phyloP scores from a whole-genome alignment of 2,797 vertebrate genomes.

The Lagocephalus sceleratus region DNA sequence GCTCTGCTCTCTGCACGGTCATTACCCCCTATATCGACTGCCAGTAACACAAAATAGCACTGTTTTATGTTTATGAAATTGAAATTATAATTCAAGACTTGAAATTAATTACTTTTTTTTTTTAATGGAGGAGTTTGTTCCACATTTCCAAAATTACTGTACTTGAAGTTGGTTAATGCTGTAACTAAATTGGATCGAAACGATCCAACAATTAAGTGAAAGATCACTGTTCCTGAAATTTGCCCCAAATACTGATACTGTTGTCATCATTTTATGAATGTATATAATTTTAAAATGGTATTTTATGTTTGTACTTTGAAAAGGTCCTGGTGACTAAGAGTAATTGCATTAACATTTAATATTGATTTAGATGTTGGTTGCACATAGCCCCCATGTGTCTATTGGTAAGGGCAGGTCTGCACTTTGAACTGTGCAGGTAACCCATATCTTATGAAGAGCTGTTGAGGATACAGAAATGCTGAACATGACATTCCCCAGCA shows the following conservation, averaged over 20 bases:
- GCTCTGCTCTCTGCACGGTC: too few species aligned
- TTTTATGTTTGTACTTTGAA: slow-evolving; percentile 6
- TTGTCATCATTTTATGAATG: not conserved
- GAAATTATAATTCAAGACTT: too few species aligned
- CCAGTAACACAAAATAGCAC: too few species aligned
- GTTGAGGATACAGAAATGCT: slow-evolving; percentile 60
- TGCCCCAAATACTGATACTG: not conserved
- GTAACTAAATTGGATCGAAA: too few species aligned
- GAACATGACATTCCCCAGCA: slow-evolving; percentile 55
- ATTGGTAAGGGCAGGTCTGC: slow-evolving; percentile 15
- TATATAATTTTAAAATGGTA: slow-evolving; percentile 6
- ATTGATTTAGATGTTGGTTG: not conserved
- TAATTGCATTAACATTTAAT: slow-evolving; percentile 11
- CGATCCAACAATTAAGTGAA: too few species aligned
- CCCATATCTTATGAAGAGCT: slow-evolving; percentile 68
- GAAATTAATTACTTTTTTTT: too few species aligned
- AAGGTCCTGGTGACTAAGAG: not conserved
- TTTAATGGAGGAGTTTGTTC: too few species aligned
- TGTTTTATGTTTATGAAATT: too few species aligned
- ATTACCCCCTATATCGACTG: too few species aligned
- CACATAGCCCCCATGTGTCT: not conserved
- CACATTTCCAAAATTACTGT: too few species aligned
- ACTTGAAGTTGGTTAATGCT: too few species aligned
- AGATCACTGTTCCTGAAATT: too few species aligned
- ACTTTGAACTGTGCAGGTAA: slow-evolving; percentile 71